phyloP scores from a whole-genome alignment of 2,113 vertebrate genomes.

The Blennius ocellaris region DNA sequence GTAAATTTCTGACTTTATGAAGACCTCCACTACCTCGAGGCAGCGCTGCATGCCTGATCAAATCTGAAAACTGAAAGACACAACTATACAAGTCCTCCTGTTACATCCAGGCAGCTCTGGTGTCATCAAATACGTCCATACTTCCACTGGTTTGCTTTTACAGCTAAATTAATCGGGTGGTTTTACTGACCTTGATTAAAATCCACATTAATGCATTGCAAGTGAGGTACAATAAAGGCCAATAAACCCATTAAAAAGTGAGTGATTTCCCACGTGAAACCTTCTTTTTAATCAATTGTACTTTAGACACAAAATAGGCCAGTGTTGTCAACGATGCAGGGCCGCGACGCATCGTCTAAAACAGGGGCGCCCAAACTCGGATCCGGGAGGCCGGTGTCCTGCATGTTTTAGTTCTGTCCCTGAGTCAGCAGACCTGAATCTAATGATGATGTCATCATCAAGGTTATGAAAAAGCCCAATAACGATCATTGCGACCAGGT shows the following conservation, averaged over 20 bases:
- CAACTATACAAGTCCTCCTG: too few species aligned
- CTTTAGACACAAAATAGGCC: not conserved
- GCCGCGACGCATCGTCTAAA: not conserved
- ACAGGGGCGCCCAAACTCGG: too few species aligned
- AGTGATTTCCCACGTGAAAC: not conserved
- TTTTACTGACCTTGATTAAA: not conserved
- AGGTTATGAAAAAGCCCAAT: too few species aligned
- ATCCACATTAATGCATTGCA: not conserved
- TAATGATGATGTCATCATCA: too few species aligned
- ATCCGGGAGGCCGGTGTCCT: too few species aligned
- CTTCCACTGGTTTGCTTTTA: too few species aligned
- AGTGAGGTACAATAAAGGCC: not conserved
- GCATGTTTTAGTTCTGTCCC: too few species aligned
- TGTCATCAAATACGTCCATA: not conserved
- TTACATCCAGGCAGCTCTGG: not conserved
- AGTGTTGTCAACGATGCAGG: not conserved
- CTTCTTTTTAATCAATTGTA: too few species aligned
- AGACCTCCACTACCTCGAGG: conserved; percentile 18
- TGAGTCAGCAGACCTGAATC: too few species aligned
- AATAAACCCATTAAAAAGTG: not conserved
- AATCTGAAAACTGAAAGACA: conserved; percentile 13
- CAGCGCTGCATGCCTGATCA: conserved; percentile 12
- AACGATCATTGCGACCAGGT: too few species aligned
- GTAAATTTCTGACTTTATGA: conserved; percentile 29
- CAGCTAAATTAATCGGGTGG: too few species aligned